Base-by-base conservation (phyloP, 2,888 invertebrate species). In the Monopis laevigella region DNA sequence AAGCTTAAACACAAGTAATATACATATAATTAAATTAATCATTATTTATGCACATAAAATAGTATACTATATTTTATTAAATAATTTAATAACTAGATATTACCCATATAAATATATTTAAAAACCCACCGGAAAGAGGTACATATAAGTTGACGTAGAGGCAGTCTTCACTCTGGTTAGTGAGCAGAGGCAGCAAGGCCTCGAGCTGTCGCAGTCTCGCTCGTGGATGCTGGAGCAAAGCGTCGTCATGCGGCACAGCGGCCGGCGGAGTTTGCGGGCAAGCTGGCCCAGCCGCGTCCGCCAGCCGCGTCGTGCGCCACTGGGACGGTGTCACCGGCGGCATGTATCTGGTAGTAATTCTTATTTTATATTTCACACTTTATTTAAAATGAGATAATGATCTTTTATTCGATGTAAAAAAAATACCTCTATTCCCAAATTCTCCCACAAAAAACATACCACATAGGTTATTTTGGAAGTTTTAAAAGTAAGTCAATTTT, bases 151-250 rank as follows among this genome's bases (percentile, higher is more conserved):
- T 98, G 65, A 98, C 88, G 72, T 95, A 96, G 56, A 98, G 89
- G 70, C 98, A 98, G 84, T 98, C 98, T 82, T 98, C 98, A 70
- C 93, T 94, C 82, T 98, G 96, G 67, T 96, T 93, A 58, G 88
- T 87, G 45, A 98, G 85, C 51, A 92, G 81, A 12, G 94, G 93
- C 54, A 91, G 74, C 52, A 98, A 81, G 48, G 92, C 88, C 60
- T 93, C 90, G 46, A 97, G 84, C 67, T 95, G 91, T 14, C 90
- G 87, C 49, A 94, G 88, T 41, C 95, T 86, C 39, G 90, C 92
- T 45, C 90, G 85, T 26, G 97, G 96, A 67, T 93, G 88, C 57
- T 87, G 80, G 46, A 89, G 68, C 43, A 93, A 73, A 7, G 85
- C 86, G 57, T 86, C 86, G 28, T 85, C 83, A 43, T 82, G 78